These are phyloP conservation scores for Rallus crepitans DNA, from an alignment of 2,797 vertebrate genomes.

Conservation along the genomic window DNA sequence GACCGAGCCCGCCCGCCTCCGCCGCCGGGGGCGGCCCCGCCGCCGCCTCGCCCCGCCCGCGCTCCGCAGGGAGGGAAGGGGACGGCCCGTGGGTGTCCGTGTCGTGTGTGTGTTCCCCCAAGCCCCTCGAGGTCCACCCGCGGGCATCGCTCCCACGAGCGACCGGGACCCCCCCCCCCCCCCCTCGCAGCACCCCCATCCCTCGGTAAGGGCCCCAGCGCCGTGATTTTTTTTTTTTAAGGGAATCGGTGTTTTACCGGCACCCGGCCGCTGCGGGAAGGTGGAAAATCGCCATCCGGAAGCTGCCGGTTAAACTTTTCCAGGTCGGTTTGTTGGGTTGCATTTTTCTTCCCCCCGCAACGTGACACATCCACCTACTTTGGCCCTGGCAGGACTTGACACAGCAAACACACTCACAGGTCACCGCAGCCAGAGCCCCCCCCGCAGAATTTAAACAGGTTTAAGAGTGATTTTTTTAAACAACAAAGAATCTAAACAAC, in stretches of 20 bases:
- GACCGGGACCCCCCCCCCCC: background rate
- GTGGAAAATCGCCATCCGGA: background rate
- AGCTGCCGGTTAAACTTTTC: conserved; percentile 40
- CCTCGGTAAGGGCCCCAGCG: background rate
- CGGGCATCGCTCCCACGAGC: background rate
- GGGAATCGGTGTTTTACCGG: background rate
- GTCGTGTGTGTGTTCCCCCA: too few species aligned
- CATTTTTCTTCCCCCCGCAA: background rate
- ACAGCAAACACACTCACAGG: background rate
- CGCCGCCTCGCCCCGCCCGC: conserved; percentile 37
- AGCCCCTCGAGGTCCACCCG: background rate
- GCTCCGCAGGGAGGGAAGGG: background rate
- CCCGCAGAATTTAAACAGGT: conserved; percentile 18
- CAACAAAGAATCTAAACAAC: conserved; percentile 41
- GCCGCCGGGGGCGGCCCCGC: background rate
- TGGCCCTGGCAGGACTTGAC: conserved; percentile 47
- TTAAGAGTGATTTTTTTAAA: conserved; percentile 49
- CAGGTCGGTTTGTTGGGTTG: background rate
- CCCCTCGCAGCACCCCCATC: background rate
- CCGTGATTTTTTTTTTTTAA: background rate
- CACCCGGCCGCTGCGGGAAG: background rate
- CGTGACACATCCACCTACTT: conserved; percentile 19
- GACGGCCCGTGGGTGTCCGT: too few species aligned
- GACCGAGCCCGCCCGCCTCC: background rate
- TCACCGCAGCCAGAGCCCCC: background rate